Percentiles rank a stretch among this genome's conserved stretches.
Evolutionary conservation across 2,888 invertebrate species (phyloP).

Genomic region (Polydrusus cervinus): DNA sequence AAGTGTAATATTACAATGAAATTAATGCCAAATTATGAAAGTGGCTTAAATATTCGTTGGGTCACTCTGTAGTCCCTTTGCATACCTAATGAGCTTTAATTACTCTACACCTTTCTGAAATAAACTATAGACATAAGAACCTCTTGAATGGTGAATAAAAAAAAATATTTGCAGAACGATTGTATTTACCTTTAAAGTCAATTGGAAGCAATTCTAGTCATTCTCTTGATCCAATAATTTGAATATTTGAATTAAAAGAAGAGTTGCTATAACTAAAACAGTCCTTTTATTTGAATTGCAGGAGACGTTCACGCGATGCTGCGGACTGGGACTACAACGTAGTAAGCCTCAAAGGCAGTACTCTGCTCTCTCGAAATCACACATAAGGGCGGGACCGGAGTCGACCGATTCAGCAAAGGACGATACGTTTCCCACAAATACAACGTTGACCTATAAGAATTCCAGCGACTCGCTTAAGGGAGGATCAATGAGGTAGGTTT

Average conservation of each 20-base stretch:
- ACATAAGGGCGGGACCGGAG: conserved; percentile 58
- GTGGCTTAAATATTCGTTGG: too few relatives aligned
- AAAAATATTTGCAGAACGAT: too few relatives aligned
- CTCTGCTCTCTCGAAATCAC: conserved; percentile 63
- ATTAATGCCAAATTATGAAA: too few relatives aligned
- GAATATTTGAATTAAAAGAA: conserved; percentile 13
- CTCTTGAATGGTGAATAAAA: too few relatives aligned
- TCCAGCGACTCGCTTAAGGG: conserved; percentile 55
- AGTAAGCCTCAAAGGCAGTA: conserved; percentile 61
- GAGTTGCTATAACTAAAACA: conserved; percentile 50
- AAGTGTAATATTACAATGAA: too few relatives aligned
- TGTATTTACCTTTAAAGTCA: too few relatives aligned
- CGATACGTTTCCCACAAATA: conserved; percentile 60
- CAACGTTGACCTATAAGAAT: conserved; percentile 59
- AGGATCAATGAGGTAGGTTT: conserved; percentile 37
- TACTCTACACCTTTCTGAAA: too few relatives aligned
- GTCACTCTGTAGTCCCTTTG: too few relatives aligned
- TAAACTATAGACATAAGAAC: too few relatives aligned
- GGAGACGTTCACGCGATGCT: conserved; percentile 63
- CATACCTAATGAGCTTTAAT: too few relatives aligned
- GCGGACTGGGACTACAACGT: conserved; percentile 58
- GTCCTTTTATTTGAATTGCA: conserved; percentile 56
- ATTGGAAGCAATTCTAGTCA: not conserved
- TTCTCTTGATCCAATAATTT: not conserved
- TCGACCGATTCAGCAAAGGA: conserved; percentile 63